phyloP scores from a whole-genome alignment of 1,140 invertebrate genomes.

The Drosophila tsacasi region DNA sequence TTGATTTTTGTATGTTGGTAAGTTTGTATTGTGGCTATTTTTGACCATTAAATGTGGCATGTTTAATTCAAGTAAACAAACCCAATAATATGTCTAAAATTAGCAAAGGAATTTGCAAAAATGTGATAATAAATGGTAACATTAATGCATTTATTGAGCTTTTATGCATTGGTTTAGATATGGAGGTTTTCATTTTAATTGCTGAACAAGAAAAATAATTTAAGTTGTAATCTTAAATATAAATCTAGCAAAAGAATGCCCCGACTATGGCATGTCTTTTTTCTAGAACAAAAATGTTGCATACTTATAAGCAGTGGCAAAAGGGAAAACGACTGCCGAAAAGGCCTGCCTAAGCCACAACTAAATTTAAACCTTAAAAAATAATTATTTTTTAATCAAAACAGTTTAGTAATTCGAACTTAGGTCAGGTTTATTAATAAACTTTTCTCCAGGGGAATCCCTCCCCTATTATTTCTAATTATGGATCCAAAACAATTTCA shows the following conservation, averaged over 20 bases:
- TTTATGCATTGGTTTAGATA: neutral
- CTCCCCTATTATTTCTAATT: neutral
- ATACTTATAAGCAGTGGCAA: neutral
- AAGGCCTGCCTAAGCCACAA: neutral
- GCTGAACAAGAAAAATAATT: neutral
- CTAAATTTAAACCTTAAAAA: neutral
- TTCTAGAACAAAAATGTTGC: no score
- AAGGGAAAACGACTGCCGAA: neutral
- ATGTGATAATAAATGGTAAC: neutral
- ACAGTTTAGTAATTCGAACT: neutral
- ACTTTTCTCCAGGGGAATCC: no score
- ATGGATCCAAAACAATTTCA: neutral
- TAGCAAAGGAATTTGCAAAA: conserved; percentile 4
- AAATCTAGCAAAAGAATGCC: neutral
- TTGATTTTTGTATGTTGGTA: no score
- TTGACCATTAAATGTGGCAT: neutral
- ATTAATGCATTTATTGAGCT: neutral
- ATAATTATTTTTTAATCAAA: neutral
- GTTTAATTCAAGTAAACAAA: neutral
- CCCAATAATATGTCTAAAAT: neutral
- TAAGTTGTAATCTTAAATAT: neutral
- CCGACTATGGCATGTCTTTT: neutral
- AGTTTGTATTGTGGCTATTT: neutral
- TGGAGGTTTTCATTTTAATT: neutral
- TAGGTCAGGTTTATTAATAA: neutral